These are phyloP conservation scores for Resseliella maxima DNA, from an alignment of 2,888 invertebrate species.

Conservation along the genomic window DNA sequence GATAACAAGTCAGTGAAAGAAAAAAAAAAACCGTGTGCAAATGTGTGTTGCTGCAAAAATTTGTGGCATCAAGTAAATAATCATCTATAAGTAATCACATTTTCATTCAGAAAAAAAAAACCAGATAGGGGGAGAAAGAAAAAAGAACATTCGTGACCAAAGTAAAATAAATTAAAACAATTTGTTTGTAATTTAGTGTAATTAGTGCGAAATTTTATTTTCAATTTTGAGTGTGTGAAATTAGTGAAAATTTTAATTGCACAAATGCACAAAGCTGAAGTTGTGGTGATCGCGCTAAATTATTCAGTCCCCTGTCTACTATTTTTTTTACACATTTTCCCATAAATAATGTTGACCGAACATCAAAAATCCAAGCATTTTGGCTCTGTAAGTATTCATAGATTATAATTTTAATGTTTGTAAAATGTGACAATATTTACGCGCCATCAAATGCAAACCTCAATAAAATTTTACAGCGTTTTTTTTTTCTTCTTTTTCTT, in stretches of 20 bases:
- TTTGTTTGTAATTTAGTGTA: not conserved
- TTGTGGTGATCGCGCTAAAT: slow-evolving; percentile 50
- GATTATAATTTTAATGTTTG: not conserved
- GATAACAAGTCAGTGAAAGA: slow-evolving; percentile 26
- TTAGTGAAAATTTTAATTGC: slow-evolving; percentile 13
- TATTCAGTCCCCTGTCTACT: slow-evolving; percentile 36
- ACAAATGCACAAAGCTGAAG: slow-evolving; percentile 20
- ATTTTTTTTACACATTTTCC: not conserved
- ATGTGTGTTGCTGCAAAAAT: slow-evolving; percentile 50
- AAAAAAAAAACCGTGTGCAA: slow-evolving; percentile 26
- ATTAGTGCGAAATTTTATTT: not conserved
- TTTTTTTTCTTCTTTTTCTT: not conserved
- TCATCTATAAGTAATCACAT: not conserved
- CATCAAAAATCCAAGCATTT: slow-evolving; percentile 35
- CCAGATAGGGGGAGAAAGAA: too few relatives aligned
- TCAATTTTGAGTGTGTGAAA: not conserved
- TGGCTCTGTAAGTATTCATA: slow-evolving; percentile 30
- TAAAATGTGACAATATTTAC: too few relatives aligned
- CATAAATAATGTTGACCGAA: slow-evolving; percentile 50
- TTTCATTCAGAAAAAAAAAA: too few relatives aligned
- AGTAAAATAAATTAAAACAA: not conserved
- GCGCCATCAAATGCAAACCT: not conserved
- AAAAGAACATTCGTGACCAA: not conserved
- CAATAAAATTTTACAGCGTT: not conserved
- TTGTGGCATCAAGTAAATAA: slow-evolving; percentile 40